Base-by-base conservation (phyloP, 2,113 vertebrate genomes). In the Apistogramma diplotaenia region DNA sequence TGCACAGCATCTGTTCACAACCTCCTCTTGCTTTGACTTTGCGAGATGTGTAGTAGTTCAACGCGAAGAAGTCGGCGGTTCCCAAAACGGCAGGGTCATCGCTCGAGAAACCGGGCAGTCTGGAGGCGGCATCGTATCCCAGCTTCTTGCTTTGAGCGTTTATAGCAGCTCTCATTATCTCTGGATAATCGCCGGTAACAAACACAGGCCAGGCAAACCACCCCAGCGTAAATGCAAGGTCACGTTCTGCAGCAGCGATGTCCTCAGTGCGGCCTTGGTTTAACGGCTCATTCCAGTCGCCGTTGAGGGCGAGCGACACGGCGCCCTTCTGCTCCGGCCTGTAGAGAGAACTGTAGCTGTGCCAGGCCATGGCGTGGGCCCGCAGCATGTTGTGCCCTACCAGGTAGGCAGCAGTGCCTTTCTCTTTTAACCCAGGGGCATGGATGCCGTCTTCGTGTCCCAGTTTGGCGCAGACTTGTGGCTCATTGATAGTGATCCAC, bases 191-290 rank as follows among this genome's bases (percentile, higher is more conserved):
- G 9, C 95, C 96, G 3, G 93, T 95, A 13, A 91, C 86, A 88
- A 97, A 97, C 76, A 97, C 79, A 1, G 96, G 96, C 79, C 95
- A 95, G 21, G 96, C 94, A 86, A 97, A 97, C 90, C 94, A 96
- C 25, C 94, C 94, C 3, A 96, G 85, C 0, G 85, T 89, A 85
- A 97, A 97, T 4, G 88, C 86, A 2, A 96, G 70, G 60, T 84
- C 93, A 11, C 94, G 90, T 55, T 94, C 81, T 1, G 92, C 59
- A 18, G 94, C 95, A 60, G 93, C 87, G 8, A 91, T 53, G 25
- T 97, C 95, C 57, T 89, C 86, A 0, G 33, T 2, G 74, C 88
- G 91, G 11, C 76, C 83, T 0, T 88, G 92, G 29, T 94, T 56
- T 8, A 90, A 83, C 6, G 95, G 93, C 84, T 96, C 95, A 2